A percentile compares a stretch with the other conserved stretches of the same genome.
These are phyloP conservation scores for Pangasius djambal DNA, from an alignment of 2,797 vertebrate genomes.

Conservation along the genomic window DNA sequence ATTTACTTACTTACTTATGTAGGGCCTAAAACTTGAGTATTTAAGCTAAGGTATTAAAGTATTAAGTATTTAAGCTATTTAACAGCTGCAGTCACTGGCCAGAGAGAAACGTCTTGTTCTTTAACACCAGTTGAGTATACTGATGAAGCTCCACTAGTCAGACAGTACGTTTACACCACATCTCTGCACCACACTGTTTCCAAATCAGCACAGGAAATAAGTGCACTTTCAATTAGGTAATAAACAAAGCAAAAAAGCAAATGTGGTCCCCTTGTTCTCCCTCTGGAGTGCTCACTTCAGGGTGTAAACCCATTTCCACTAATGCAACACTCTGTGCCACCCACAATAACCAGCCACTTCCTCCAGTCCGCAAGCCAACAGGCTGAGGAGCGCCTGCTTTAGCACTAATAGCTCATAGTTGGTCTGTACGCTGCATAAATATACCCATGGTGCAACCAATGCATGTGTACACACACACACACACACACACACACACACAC, in stretches of 20 bases:
- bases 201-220: slow-evolving; percentile 55
- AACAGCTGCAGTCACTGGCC: not conserved
- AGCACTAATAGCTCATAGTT: not conserved
- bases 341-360: slow-evolving; percentile 15
- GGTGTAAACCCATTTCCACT: slow-evolving; percentile 34
- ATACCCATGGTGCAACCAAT: not conserved
- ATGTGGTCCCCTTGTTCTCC: slow-evolving; percentile 25
- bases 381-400: slow-evolving; percentile 17
- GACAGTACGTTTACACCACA: slow-evolving; percentile 46
- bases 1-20: not conserved
- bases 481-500: slow-evolving; percentile 31
- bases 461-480: slow-evolving; percentile 58
- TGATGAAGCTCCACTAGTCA: not conserved
- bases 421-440: not conserved
- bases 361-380: slow-evolving; percentile 7
- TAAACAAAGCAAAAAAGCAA: not conserved
- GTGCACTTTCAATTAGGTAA: slow-evolving; percentile 36
- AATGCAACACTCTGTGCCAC: slow-evolving; percentile 14
- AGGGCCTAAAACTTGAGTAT: too few relatives aligned
- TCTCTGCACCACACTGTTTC: slow-evolving; percentile 46
- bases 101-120: not conserved
- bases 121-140: not conserved
- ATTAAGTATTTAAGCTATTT: not conserved
- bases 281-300: slow-evolving; percentile 16
- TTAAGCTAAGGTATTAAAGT: too few relatives aligned